Base-by-base conservation (phyloP, 2,113 vertebrate genomes). In the Vulpes vulpes region DNA sequence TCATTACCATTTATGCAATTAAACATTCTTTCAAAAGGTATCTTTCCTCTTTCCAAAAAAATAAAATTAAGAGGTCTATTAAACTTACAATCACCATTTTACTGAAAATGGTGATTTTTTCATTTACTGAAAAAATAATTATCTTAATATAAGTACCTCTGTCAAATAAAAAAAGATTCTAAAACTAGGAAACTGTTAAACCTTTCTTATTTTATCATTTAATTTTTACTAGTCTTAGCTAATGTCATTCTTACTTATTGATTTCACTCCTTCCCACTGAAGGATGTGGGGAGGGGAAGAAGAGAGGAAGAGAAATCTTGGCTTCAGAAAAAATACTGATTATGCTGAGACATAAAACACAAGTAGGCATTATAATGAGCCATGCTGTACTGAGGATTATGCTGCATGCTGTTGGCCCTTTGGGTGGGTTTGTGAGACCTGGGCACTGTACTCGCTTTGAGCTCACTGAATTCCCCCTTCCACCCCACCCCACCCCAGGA, bases 381-480 rank as follows among this genome's bases (percentile, higher is more conserved):
- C 96, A 96, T 81, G 96, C 84, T 16, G 11, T 17, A 67, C 91
- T 59, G 60, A 88, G 55, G 43, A 38, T 3, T 9, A 2, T 20
- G 85, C 93, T 9, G 49, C 74, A 85, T 92, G 92, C 89, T 93
- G 25, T 2, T 30, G 92, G n/a, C 30, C 59, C 71, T 96, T 57
- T 89, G 94, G 91, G 92, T 32, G 93, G 94, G 95, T 22, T 67
- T 84, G 96, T 91, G 97, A 98, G 96, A 97, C 95, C 80, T 97
- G 95, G 96, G 43, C 73, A 88, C 59, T 93, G 43, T 57, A 81
- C 53, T 94, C 17, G 2, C 51, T 60, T 3, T 19, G 19, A 62
- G 38, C 38, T 57, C 20, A 14, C 3, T 17, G 22, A 69, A 73
- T 7, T 25, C 51, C 6, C 5, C 15, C 16, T 43, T 43, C 43